Conservation (phyloP, 2,888 invertebrate genomes). For the Amblyteles armatorius region DNA sequence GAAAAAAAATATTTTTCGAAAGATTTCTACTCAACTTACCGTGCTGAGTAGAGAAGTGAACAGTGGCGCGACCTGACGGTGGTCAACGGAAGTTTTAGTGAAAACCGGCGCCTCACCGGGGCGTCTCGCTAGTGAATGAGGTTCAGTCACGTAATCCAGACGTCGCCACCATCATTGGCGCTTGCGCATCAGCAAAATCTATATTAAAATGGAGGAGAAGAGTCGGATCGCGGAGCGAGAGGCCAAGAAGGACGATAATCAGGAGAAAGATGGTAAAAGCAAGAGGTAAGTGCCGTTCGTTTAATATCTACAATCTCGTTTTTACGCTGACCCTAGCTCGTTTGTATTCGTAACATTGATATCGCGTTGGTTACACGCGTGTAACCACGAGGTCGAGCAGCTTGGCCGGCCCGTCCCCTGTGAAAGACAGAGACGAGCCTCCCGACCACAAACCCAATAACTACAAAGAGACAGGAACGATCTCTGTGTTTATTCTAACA, state of each 20-base stretch:
- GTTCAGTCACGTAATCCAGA: slow-evolving; percentile 47
- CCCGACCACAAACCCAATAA: slow-evolving; percentile 50
- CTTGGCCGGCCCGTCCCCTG: slow-evolving; percentile 60
- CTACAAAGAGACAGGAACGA: slow-evolving; percentile 28
- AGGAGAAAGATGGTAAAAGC: slow-evolving; percentile 84
- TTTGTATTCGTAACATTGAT: slow-evolving; percentile 27
- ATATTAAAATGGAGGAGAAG: slow-evolving; percentile 85
- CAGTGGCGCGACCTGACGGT: neutral
- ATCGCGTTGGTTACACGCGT: slow-evolving; percentile 33
- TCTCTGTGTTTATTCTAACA: slow-evolving; percentile 7
- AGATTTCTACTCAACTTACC: neutral
- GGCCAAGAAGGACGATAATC: slow-evolving; percentile 85
- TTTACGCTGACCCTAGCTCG: neutral
- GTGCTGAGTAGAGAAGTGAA: neutral
- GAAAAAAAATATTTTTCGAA: neutral
- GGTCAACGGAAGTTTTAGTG: too few relatives aligned
- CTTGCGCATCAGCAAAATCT: slow-evolving; percentile 76
- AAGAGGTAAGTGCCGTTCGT: slow-evolving; percentile 84
- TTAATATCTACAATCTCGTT: slow-evolving; percentile 22
- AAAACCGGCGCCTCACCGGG: slow-evolving; percentile 12
- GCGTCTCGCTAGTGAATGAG: neutral
- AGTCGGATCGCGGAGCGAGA: slow-evolving; percentile 84
- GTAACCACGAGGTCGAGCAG: slow-evolving; percentile 63
- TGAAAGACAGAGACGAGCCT: slow-evolving; percentile 48
- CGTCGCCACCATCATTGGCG: slow-evolving; percentile 60